Base-by-base conservation (phyloP, 2,888 invertebrate species). In the Eledona agricola region DNA sequence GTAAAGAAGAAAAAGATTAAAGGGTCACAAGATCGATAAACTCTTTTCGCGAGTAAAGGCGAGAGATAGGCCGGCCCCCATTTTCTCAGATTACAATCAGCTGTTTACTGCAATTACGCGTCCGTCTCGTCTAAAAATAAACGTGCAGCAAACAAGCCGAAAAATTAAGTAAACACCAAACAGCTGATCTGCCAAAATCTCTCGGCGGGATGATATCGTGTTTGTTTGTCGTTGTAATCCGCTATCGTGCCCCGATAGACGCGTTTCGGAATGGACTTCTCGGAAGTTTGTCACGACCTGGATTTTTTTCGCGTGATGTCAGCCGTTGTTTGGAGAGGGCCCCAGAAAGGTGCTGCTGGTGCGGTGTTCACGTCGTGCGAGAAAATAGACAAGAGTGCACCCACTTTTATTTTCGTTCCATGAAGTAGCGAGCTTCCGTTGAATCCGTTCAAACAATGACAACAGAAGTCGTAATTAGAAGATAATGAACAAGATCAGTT, bases 101-200 rank as follows among this genome's bases (percentile, higher is more conserved):
- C 57, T 57, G 57, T 57, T 56, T 50, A 56, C 52, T 28, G 47
- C 22, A 50, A 57, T 57, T 54, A 54, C 46, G 40, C 52, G 57
- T 40, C 57, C 57, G 46, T 57, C 51, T 57, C 57, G 51, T 57
- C 57, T 57, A 57, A 53, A 57, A 57, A 57, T 57, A 57, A 56
- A 56, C 52, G 34, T 47, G 43, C 42, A 57, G 37, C 50, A 56
- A 56, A 57, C 57, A 54, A 57, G 57, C 55, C 50, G 43, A 55
- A 55, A 50, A 50, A 55, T 55, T 55, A 55, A 55, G 55, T 55
- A 55, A 51, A 55, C 50, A 55, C 45, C 45, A 45, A 55, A 55
- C 55, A 55, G 55, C 55, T 55, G 55, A 55, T 54, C 31, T 47
- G 37, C 47, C 47, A 37, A 37, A 47, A 37, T 29, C 12, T 6